These are phyloP conservation scores for Turritopsis dohrnii DNA, from an alignment of 30 jellyfish, hydroid and myxozoan genomes.

Conservation along the genomic window DNA sequence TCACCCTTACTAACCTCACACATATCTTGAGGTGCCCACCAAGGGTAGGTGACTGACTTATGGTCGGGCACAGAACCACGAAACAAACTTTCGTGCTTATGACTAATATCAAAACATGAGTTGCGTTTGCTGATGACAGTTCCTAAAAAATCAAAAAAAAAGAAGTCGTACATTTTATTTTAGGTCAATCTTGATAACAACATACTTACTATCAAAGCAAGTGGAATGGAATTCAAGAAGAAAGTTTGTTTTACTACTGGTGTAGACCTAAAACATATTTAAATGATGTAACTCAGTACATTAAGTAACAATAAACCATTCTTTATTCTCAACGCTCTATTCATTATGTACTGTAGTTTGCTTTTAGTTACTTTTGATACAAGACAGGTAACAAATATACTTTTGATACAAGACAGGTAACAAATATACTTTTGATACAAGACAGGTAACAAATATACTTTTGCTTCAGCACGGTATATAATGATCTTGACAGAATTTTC, in stretches of 20 bases:
- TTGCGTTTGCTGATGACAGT: constrained; percentile 46
- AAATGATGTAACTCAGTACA: background rate
- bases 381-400: no score
- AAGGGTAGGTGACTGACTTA: constrained; percentile 53
- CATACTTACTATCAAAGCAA: constrained; percentile 72
- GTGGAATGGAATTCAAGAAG: constrained; percentile 46
- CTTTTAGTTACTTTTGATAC: no score
- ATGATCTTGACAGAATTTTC: constrained; percentile 30
- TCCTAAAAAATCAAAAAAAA: constrained; percentile 24
- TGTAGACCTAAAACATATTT: constrained; percentile 37
- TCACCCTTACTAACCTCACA: constrained; percentile 46
- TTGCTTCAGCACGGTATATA: constrained; percentile 57
- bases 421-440: constrained; percentile 37
- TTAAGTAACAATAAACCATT: background rate
- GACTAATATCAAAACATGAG: constrained; percentile 39
- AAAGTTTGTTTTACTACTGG: constrained; percentile 65
- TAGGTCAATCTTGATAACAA: no score
- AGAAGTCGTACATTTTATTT: no score
- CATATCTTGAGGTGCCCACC: constrained; percentile 70
- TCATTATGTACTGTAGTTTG: no score
- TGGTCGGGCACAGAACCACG: constrained; percentile 6
- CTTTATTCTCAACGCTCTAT: no score
- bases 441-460: no score
- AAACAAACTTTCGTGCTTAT: constrained; percentile 18
- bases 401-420: constrained; percentile 55